Evolutionary conservation across 2,888 invertebrate genomes (phyloP).

Genomic region (Rhingia rostrata): DNA sequence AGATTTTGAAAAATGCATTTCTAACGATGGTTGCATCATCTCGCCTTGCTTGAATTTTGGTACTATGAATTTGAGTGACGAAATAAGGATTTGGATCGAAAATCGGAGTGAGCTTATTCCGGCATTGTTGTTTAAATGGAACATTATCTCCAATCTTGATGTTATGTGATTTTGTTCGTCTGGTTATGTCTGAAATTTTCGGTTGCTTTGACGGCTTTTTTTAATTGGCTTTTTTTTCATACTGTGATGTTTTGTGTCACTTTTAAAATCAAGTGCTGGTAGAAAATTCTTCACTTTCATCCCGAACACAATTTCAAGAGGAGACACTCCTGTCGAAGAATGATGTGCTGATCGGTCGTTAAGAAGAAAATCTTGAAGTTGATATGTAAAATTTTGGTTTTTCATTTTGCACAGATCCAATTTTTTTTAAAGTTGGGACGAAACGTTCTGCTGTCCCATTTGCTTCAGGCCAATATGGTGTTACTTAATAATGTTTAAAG

Average conservation of each 20-base stretch:
- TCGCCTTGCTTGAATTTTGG: background rate
- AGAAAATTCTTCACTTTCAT: background rate
- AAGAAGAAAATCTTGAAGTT: too few species aligned
- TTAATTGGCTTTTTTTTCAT: background rate
- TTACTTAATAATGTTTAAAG: background rate
- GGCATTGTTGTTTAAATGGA: background rate
- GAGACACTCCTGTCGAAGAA: background rate
- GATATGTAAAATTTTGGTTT: too few species aligned
- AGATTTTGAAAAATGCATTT: too few species aligned
- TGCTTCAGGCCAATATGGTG: background rate
- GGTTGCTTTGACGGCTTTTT: background rate
- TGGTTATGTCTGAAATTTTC: background rate
- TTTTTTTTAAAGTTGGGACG: background rate
- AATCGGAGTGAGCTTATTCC: background rate
- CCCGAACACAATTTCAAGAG: too few species aligned
- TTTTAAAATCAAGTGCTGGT: background rate
- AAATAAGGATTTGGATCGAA: background rate
- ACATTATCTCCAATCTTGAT: background rate
- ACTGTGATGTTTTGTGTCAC: background rate
- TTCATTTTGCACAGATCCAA: too few species aligned
- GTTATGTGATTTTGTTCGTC: background rate
- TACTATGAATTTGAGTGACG: background rate
- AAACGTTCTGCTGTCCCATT: background rate
- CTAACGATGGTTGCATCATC: background rate
- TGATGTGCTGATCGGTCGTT: background rate